Evolutionary conservation across 2,113 vertebrate species (phyloP).

Genomic region (Petrocephalus microphthalmus): DNA sequence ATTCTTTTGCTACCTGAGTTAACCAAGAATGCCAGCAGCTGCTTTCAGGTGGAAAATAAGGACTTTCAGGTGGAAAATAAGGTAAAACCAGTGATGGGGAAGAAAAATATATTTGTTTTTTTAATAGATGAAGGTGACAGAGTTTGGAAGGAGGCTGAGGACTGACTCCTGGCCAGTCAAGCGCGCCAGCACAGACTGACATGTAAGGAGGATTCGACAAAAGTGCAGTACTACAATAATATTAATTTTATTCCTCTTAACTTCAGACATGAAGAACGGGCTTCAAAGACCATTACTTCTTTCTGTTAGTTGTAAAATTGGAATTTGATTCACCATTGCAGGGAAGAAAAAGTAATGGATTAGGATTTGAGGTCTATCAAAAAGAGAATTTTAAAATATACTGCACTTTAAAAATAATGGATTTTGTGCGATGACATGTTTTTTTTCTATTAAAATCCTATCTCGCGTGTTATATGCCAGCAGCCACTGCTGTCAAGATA

Average conservation of each 20-base stretch:
- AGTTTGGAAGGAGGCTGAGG: not conserved
- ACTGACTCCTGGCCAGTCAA: not conserved
- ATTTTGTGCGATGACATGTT: not conserved
- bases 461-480: not conserved
- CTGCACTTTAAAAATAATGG: slow-evolving; percentile 7
- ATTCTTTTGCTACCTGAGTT: not conserved
- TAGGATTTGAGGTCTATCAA: not conserved
- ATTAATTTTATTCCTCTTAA: not conserved
- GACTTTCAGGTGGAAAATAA: not conserved
- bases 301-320: not conserved
- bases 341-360: not conserved
- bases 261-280: not conserved
- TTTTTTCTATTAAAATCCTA: not conserved
- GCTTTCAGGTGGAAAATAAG: too few relatives aligned
- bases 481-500: not conserved
- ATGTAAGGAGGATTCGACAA: not conserved
- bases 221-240: not conserved
- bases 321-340: not conserved
- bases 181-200: not conserved
- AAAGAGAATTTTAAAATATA: not conserved
- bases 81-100: not conserved
- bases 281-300: not conserved
- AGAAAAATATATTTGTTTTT: slow-evolving; percentile 6
- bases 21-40: not conserved
- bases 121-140: not conserved